Evolutionary conservation across 2,888 invertebrate species (phyloP), one percentile per base, ranked within the genome.

Genomic region (Drosophila nr. perissopoda): DNA sequence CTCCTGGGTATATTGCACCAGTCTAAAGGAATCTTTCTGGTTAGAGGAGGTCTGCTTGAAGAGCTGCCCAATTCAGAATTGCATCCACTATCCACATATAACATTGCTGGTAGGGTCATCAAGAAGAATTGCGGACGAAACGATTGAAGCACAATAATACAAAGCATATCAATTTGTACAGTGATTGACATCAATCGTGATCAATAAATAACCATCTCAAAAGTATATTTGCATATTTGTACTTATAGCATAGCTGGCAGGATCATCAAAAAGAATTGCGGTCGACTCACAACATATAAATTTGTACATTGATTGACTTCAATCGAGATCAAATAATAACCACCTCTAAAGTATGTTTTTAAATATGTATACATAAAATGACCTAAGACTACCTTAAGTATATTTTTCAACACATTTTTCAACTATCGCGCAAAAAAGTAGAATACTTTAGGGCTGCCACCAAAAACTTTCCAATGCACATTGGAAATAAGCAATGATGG

Each of bases 41-140:
- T 91, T 8, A 66, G 34, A 6, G 91, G 91, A 2, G 82, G 73
- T 10, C 6, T 89, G 16, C 73, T 58, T 10, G 91, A 84, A 53
- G 85, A 90, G 38, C 25, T 74, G 10, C 11, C 73, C 0, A 73
- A 72, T 10, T 42, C 69, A 2, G 65, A 56, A 11, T 8, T 78
- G 8, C 56, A 65, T 27, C 53, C 71, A 1, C 42, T 91, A 2
- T 77, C 83, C 3, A 80, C 79, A 0, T 89, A 91, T 65, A 82
- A 77, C 54, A 5, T 86, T 11, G 42, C 40, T 2, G 76, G 78
- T 2, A 87, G 73, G 54, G 76, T 89, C 21, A 16, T 78, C 0
- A 89, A 70, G 38, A 87, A 54, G 54, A n/a, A 45, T 13, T 90
- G 89, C 21, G 75, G 75, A 1, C 63, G 59, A 25, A 73, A 61